Conservation (phyloP, 2,888 invertebrate genomes). For the Plebejus melissa region DNA sequence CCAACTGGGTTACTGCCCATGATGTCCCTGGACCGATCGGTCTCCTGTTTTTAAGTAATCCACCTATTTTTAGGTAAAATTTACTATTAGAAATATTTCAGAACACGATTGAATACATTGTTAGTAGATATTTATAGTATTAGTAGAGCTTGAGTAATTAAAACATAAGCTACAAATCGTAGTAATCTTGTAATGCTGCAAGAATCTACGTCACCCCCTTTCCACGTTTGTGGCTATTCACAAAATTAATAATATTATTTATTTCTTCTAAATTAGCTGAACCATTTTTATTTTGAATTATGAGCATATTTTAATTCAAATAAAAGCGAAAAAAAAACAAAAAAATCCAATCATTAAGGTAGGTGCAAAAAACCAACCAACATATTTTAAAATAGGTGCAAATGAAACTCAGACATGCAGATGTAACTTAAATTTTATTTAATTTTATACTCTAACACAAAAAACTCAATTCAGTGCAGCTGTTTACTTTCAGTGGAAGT, state of each 20-base stretch:
- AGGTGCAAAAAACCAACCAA: neutral
- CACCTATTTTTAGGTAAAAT: neutral
- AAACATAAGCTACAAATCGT: too few relatives aligned
- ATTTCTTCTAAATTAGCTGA: neutral
- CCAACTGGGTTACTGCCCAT: slow-evolving; percentile 52
- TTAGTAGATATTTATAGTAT: too few relatives aligned
- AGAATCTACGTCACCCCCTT: too few relatives aligned
- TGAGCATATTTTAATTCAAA: neutral
- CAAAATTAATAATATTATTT: too few relatives aligned
- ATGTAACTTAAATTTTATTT: slow-evolving; percentile 7
- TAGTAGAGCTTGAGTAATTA: too few relatives aligned
- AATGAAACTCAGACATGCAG: neutral
- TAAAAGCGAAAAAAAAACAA: neutral
- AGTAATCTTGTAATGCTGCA: too few relatives aligned
- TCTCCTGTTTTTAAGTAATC: neutral
- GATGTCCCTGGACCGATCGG: slow-evolving; percentile 46
- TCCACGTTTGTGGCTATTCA: too few relatives aligned
- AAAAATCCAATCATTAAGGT: neutral
- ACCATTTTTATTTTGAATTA: neutral
- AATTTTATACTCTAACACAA: slow-evolving; percentile 1
- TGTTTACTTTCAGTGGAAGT: slow-evolving; percentile 21
- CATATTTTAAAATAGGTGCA: neutral
- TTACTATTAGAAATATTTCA: neutral
- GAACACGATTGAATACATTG: too few relatives aligned
- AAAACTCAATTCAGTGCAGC: slow-evolving; percentile 19